A percentile compares a stretch with the other conserved stretches of the same genome.
Conservation (phyloP, 2,888 invertebrate genomes). For the Euphydryas editha region DNA sequence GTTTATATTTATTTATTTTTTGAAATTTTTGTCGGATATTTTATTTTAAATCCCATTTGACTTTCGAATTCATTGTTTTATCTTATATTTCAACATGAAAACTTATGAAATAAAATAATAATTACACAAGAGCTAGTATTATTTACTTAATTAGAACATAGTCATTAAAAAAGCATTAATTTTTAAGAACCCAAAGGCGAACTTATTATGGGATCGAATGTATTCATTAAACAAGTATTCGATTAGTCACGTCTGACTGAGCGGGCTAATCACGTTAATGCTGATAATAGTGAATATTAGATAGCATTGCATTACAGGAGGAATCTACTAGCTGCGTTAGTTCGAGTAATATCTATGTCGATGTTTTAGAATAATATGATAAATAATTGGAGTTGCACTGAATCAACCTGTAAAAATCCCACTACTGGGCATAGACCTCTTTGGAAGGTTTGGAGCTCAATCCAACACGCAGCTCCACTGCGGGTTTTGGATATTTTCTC, state of each 20-base stretch:
- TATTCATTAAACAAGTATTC: conserved; percentile 46
- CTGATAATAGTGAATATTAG: conserved; percentile 29
- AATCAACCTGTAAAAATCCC: too few species aligned
- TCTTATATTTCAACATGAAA: too few species aligned
- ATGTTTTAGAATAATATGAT: not conserved
- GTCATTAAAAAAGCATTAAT: not conserved
- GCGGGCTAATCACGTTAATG: conserved; percentile 41
- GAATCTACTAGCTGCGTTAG: conserved; percentile 1
- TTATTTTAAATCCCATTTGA: too few species aligned
- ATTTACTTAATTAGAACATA: too few species aligned
- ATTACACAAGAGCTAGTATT: too few species aligned
- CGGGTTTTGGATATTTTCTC: too few species aligned
- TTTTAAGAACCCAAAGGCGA: conserved; percentile 16
- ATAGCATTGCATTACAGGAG: conserved; percentile 24
- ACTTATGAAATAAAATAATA: not conserved
- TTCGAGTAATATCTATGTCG: not conserved
- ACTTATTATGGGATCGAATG: conserved; percentile 43
- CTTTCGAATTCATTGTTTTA: too few species aligned
- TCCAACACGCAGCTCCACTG: too few species aligned
- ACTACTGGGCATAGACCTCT: too few species aligned
- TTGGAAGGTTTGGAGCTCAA: too few species aligned
- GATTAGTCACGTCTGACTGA: conserved; percentile 42
- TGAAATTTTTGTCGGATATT: not conserved
- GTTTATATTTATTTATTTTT: not conserved
- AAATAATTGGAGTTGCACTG: too few species aligned